Evolutionary conservation across 2,888 invertebrate species (phyloP).

Genomic region (Orthosia gothica): DNA sequence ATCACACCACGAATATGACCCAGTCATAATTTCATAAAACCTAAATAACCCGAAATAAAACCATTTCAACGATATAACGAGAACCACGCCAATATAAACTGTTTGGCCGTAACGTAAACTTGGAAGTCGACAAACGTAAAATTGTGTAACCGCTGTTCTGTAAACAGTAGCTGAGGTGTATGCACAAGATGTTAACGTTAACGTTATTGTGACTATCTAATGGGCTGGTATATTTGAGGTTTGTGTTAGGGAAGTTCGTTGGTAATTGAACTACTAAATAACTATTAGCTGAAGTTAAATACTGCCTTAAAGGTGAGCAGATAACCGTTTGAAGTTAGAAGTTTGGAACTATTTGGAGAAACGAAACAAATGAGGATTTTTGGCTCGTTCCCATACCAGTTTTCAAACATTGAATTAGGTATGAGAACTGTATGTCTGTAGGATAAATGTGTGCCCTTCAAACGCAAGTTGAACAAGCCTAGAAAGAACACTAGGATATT

Average conservation of each 20-base stretch:
- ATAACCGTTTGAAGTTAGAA: background rate
- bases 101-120: conserved; percentile 60
- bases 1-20: conserved; percentile 36
- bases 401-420: background rate
- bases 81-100: conserved; percentile 48
- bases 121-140: conserved; percentile 46
- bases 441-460: background rate
- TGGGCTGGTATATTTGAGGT: conserved; percentile 47
- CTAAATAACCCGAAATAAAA: conserved; percentile 54
- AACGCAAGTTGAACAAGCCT: background rate
- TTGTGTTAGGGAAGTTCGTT: conserved; percentile 31
- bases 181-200: conserved; percentile 51
- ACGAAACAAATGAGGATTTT: background rate
- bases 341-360: no score
- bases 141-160: conserved; percentile 62
- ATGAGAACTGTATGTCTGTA: background rate
- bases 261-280: conserved; percentile 53
- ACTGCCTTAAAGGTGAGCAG: background rate
- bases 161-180: conserved; percentile 52
- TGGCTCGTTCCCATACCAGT: background rate
- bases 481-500: background rate
- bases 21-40: conserved; percentile 34
- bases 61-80: conserved; percentile 31
- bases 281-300: conserved; percentile 40
- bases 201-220: conserved; percentile 55